Conservation (phyloP, 30 jellyfish, hydroid and myxozoan species). For the Aurelia coerulea region DNA sequence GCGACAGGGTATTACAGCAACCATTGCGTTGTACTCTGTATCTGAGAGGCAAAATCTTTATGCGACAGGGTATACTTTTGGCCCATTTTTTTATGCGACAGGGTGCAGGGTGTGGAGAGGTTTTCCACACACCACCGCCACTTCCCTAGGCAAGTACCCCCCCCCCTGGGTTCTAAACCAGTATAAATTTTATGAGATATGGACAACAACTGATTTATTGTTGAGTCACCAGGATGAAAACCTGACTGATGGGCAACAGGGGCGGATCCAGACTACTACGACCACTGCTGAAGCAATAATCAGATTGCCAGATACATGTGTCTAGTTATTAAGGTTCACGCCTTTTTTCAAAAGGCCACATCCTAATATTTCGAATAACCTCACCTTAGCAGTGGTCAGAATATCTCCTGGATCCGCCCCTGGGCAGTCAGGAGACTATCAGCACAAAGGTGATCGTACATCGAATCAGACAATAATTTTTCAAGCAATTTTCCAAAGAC, state of each 20-base stretch:
- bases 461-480: not conserved
- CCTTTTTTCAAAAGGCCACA: too few relatives aligned
- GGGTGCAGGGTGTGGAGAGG: too few relatives aligned
- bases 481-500: too few relatives aligned
- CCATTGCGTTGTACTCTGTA: not conserved
- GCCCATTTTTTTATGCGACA: too few relatives aligned
- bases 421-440: constrained; percentile 17
- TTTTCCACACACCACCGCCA: too few relatives aligned
- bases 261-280: too few relatives aligned
- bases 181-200: constrained; percentile 39
- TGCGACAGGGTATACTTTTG: not conserved
- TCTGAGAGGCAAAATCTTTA: not conserved
- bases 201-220: not conserved
- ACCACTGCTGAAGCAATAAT: too few relatives aligned
- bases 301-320: too few relatives aligned
- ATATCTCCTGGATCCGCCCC: constrained; percentile 3
- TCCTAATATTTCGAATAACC: not conserved
- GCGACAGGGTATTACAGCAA: too few relatives aligned
- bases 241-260: not conserved
- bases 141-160: too few relatives aligned
- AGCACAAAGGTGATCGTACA: too few relatives aligned
- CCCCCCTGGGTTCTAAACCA: constrained; percentile 26
- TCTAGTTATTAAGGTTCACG: too few relatives aligned
- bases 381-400: constrained; percentile 15
- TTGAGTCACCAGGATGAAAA: not conserved